Evolutionary conservation across 2,888 invertebrate species (phyloP).

Genomic region (Apamea sordens): DNA sequence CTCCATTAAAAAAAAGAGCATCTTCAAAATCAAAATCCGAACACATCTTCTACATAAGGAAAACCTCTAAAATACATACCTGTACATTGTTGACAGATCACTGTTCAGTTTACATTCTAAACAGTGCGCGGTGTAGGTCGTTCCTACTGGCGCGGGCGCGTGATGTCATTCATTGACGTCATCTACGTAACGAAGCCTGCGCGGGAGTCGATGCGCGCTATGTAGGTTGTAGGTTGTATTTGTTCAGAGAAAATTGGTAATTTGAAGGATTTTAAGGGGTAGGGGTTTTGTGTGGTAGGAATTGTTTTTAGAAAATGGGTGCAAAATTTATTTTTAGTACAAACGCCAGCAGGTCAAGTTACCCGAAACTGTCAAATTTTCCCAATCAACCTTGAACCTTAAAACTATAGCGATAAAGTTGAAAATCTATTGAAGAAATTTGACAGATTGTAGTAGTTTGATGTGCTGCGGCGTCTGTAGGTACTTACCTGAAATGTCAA

Average conservation of each 20-base stretch:
- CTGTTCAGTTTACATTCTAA: slow-evolving; percentile 37
- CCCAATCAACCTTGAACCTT: no score
- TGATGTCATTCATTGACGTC: slow-evolving; percentile 71
- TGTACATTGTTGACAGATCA: slow-evolving; percentile 28
- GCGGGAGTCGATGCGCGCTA: slow-evolving; percentile 46
- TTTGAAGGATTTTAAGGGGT: background rate
- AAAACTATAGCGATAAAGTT: no score
- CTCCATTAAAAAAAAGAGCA: no score
- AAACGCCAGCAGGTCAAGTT: no score
- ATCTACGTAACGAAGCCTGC: slow-evolving; percentile 53
- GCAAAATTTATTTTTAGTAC: no score
- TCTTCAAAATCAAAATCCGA: no score
- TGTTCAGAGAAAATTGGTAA: background rate
- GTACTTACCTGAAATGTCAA: no score
- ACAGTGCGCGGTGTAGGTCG: slow-evolving; percentile 52
- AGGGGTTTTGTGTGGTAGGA: background rate
- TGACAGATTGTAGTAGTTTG: no score
- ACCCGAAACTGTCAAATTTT: no score
- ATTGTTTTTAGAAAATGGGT: no score
- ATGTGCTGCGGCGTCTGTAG: no score
- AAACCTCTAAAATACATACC: slow-evolving; percentile 22
- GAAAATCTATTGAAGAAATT: no score
- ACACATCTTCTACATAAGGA: background rate
- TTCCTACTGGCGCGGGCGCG: slow-evolving; percentile 47
- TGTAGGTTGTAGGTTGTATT: slow-evolving; percentile 41